Evolutionary conservation across 2,797 vertebrate genomes (phyloP).

Genomic region (Eospalax fontanierii): DNA sequence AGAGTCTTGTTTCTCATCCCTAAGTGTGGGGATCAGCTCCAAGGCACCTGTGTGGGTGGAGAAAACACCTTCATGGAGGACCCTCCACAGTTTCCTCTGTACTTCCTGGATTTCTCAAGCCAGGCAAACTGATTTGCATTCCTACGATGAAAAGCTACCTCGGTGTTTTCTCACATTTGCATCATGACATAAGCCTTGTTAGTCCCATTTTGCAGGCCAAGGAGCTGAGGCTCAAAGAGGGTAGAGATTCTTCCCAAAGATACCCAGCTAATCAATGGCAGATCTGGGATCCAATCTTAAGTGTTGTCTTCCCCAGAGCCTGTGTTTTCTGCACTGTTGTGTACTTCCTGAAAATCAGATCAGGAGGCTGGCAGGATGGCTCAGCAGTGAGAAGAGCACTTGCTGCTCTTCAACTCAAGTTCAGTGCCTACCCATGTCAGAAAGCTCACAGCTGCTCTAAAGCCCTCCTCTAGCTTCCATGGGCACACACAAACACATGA

Average conservation of each 20-base stretch:
- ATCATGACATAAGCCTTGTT: not conserved
- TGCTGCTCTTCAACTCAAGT: too few relatives aligned
- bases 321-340: not conserved
- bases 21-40: not conserved
- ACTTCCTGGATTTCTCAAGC: not conserved
- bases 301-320: not conserved
- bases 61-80: fast-evolving
- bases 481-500: too few relatives aligned
- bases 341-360: not conserved
- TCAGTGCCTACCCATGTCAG: too few relatives aligned
- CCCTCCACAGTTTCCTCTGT: too few relatives aligned
- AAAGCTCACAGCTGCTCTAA: too few relatives aligned
- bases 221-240: constrained; percentile 8
- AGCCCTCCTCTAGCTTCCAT: too few relatives aligned
- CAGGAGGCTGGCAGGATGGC: too few relatives aligned
- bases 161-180: not conserved
- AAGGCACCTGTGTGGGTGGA: not conserved
- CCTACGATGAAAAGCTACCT: not conserved
- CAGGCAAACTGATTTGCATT: not conserved
- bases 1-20: not conserved
- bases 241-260: not conserved
- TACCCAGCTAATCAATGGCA: not conserved
- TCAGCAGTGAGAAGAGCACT: too few relatives aligned
- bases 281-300: not conserved
- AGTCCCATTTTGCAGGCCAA: constrained; percentile 19